Conservation (phyloP, 2,113 vertebrate species). For the Perccottus glenii region DNA sequence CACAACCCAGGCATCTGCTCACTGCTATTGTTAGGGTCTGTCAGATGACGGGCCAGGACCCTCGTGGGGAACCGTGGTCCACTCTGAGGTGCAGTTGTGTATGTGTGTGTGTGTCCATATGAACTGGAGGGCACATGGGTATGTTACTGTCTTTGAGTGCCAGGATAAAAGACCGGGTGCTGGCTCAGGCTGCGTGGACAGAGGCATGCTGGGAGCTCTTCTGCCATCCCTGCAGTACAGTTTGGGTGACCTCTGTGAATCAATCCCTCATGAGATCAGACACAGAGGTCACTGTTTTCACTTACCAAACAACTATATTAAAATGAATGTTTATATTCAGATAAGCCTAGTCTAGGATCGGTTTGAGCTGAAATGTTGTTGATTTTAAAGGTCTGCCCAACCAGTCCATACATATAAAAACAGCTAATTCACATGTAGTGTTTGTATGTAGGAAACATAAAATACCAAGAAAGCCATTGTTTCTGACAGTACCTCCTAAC, state of each 20-base stretch:
- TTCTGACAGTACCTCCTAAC: too few relatives aligned
- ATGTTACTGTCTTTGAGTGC: slow-evolving; percentile 54
- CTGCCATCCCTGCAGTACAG: slow-evolving; percentile 56
- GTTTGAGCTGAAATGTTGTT: too few relatives aligned
- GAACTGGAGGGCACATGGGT: slow-evolving; percentile 38
- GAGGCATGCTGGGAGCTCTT: slow-evolving; percentile 54
- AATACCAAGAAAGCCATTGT: too few relatives aligned
- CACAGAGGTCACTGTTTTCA: slow-evolving; percentile 27
- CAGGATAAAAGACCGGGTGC: slow-evolving; percentile 57
- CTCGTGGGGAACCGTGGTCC: slow-evolving; percentile 67
- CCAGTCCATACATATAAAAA: too few relatives aligned
- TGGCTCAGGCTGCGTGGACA: slow-evolving; percentile 63
- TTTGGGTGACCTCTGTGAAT: slow-evolving; percentile 62
- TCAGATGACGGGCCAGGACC: slow-evolving; percentile 82
- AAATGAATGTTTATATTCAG: too few relatives aligned
- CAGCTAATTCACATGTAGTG: too few relatives aligned
- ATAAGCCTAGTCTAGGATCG: too few relatives aligned
- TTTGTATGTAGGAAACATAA: too few relatives aligned
- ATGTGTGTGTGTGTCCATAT: slow-evolving; percentile 38
- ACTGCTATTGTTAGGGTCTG: slow-evolving; percentile 75
- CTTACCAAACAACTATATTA: neutral
- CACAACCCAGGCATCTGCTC: slow-evolving; percentile 77
- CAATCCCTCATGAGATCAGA: slow-evolving; percentile 46
- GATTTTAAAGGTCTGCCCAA: too few relatives aligned
- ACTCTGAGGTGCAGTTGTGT: slow-evolving; percentile 50